These are phyloP conservation scores for Premnoplex brunnescens DNA, from an alignment of 2,797 vertebrate species.

Conservation along the genomic window DNA sequence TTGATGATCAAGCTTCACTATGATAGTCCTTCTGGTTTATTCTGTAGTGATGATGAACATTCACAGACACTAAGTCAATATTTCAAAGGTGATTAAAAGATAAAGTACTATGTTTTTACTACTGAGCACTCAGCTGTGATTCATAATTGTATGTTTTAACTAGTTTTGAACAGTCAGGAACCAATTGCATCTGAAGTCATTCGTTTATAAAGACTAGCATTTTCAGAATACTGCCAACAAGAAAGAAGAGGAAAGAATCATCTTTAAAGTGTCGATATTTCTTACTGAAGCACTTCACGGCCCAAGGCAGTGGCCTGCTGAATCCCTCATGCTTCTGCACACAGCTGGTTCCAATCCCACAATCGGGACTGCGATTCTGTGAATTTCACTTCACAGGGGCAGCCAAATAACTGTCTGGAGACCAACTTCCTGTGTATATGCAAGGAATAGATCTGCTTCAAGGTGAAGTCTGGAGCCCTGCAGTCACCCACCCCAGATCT, in stretches of 20 bases:
- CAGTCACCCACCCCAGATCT: background rate
- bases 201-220: background rate
- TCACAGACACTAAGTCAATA: slow-evolving; percentile 47
- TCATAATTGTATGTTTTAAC: background rate
- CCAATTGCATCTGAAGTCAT: background rate
- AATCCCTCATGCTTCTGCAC: background rate
- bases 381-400: background rate
- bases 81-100: slow-evolving; percentile 55
- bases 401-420: background rate
- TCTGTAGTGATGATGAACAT: background rate
- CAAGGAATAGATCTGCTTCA: background rate
- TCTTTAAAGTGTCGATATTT: background rate
- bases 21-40: slow-evolving; percentile 24
- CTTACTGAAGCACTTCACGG: background rate
- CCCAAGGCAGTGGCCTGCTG: background rate
- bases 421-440: background rate
- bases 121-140: background rate
- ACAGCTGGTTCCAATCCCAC: background rate
- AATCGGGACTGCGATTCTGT: background rate
- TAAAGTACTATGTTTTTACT: slow-evolving; percentile 11
- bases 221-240: background rate
- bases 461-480: background rate
- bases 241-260: background rate
- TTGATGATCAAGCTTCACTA: slow-evolving; percentile 21
- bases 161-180: background rate